phyloP scores from a whole-genome alignment of 2,888 invertebrate genomes.

The Eudasyphora cyanicolor region DNA sequence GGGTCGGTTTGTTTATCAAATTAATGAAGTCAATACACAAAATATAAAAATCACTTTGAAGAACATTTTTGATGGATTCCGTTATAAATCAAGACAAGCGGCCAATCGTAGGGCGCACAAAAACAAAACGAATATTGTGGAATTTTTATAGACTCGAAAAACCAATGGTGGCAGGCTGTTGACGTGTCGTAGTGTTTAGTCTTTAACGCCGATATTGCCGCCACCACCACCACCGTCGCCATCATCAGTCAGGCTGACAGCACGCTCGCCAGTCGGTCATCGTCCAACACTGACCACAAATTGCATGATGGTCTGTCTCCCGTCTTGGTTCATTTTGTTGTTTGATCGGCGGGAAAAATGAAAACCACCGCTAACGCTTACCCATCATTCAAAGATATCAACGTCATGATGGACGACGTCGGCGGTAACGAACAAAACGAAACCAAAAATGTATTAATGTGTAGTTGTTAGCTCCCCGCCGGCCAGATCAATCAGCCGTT shows the following conservation, averaged over 20 bases:
- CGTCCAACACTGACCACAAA: slow-evolving; percentile 50
- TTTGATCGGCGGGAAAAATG: slow-evolving; percentile 29
- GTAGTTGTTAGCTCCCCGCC: slow-evolving; percentile 37
- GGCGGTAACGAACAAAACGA: slow-evolving; percentile 37
- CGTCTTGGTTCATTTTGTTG: slow-evolving; percentile 44
- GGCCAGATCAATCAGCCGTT: slow-evolving; percentile 21
- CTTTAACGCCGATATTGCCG: slow-evolving; percentile 36
- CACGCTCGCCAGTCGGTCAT: too few relatives aligned
- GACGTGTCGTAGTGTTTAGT: slow-evolving; percentile 7
- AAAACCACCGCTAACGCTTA: slow-evolving; percentile 59
- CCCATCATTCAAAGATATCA: slow-evolving; percentile 65
- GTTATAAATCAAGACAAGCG: slow-evolving; percentile 17
- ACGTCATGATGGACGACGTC: slow-evolving; percentile 62
- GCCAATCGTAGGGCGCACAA: background rate
- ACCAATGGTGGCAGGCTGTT: background rate
- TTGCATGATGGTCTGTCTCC: slow-evolving; percentile 17
- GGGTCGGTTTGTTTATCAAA: slow-evolving; percentile 36
- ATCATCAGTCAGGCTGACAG: background rate
- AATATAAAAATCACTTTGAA: background rate
- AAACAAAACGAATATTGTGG: background rate
- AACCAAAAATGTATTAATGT: slow-evolving; percentile 36
- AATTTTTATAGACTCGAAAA: slow-evolving; percentile 10
- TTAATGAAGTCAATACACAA: slow-evolving; percentile 18
- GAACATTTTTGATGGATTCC: slow-evolving; percentile 31
- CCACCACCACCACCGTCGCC: background rate